These are phyloP conservation scores for Colossoma macropomum DNA, from an alignment of 2,113 vertebrate genomes.

Conservation along the genomic window DNA sequence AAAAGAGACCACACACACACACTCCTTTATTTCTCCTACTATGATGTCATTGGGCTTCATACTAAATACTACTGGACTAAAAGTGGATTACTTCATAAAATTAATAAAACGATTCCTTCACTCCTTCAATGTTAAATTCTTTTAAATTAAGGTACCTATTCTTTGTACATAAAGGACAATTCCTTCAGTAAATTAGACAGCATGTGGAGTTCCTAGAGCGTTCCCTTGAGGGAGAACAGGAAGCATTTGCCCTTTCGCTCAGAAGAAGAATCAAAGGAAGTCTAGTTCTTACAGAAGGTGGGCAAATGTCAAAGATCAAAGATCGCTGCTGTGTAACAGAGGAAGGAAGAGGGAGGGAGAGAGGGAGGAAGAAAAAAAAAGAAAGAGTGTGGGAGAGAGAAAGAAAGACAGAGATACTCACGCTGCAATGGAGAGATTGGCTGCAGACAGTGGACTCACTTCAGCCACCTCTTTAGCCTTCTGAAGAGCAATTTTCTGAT, in stretches of 20 bases:
- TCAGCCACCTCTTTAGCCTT: slow-evolving; percentile 97
- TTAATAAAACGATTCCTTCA: not conserved
- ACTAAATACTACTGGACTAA: too few species aligned
- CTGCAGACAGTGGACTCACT: slow-evolving; percentile 93
- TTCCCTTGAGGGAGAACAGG: not conserved
- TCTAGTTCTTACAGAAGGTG: slow-evolving; percentile 17
- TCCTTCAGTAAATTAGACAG: slow-evolving; percentile 16
- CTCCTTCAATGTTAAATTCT: not conserved
- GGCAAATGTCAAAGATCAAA: slow-evolving; percentile 35
- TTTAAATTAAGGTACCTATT: not conserved
- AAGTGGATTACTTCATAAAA: not conserved
- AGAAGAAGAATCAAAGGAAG: slow-evolving; percentile 26
- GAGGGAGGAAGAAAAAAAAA: not conserved
- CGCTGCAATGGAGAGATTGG: slow-evolving; percentile 93
- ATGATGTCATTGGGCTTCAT: not conserved
- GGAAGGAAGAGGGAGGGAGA: not conserved
- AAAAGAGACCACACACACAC: not conserved
- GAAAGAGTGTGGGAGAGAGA: slow-evolving; percentile 13
- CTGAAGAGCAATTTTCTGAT: slow-evolving; percentile 92
- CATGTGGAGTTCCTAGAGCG: not conserved
- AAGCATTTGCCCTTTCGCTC: slow-evolving; percentile 24
- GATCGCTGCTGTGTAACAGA: slow-evolving; percentile 3
- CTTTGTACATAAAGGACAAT: not conserved
- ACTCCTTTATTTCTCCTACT: not conserved
- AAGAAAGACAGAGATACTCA: slow-evolving; percentile 75